A percentile compares a stretch with the other conserved stretches of the same genome.
phyloP scores from a whole-genome alignment of 2,797 vertebrate species.

The Argya squamiceps region DNA sequence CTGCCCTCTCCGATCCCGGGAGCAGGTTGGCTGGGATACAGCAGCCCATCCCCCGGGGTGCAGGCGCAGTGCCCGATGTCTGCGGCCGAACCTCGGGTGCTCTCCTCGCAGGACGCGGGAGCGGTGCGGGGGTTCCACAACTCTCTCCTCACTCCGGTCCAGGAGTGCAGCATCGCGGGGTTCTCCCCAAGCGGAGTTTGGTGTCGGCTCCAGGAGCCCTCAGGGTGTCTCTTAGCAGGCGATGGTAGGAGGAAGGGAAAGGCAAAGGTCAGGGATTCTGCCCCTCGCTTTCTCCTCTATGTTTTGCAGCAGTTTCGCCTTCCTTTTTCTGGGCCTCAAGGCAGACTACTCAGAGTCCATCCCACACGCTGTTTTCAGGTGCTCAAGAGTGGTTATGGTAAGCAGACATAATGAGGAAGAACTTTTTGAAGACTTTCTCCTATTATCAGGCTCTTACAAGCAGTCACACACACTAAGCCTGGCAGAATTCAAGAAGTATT shows the following conservation, averaged over 20 bases:
- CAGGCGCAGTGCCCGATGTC: accelerated
- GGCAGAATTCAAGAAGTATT: neutral
- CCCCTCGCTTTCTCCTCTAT: accelerated
- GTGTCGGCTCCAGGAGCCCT: accelerated
- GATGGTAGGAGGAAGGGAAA: accelerated
- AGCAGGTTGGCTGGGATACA: neutral
- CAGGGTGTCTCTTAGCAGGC: neutral
- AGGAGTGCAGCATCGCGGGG: accelerated
- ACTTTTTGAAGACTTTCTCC: neutral
- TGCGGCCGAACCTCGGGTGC: accelerated
- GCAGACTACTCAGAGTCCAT: neutral
- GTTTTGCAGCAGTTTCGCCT: accelerated
- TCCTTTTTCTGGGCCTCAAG: neutral
- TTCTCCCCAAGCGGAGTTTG: accelerated
- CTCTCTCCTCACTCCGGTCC: accelerated
- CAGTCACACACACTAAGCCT: neutral
- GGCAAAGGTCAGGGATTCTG: neutral
- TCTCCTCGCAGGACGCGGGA: accelerated
- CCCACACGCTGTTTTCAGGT: accelerated
- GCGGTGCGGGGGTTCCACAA: accelerated
- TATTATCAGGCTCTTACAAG: neutral
- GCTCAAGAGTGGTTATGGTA: neutral
- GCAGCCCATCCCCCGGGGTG: accelerated
- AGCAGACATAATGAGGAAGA: neutral
- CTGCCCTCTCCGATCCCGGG: accelerated